phyloP scores from a whole-genome alignment of 2,888 invertebrate species.

The Melitaea athalia region DNA sequence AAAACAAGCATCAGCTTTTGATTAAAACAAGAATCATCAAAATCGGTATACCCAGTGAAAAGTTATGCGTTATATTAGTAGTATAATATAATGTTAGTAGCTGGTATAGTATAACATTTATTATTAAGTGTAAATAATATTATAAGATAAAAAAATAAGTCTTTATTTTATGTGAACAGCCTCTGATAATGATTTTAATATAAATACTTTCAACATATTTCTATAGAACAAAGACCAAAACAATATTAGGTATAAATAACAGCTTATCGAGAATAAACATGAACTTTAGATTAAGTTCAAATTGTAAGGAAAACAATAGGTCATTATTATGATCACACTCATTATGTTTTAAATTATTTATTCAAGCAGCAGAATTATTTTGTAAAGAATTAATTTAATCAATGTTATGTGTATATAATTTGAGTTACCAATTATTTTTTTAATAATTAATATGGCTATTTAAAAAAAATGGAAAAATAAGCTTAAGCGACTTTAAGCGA shows the following conservation, averaged over 20 bases:
- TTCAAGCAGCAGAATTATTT: background rate
- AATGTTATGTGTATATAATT: background rate
- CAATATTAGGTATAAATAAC: conserved; percentile 12
- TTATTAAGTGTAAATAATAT: background rate
- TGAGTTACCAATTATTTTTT: background rate
- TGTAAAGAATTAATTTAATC: too few species aligned
- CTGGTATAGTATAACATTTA: too few species aligned
- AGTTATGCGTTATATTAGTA: too few species aligned
- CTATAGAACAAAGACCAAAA: conserved; percentile 2
- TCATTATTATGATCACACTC: background rate
- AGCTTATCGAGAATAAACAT: conserved; percentile 17
- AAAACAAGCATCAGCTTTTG: too few species aligned
- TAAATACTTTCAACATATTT: background rate
- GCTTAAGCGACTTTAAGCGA: too few species aligned
- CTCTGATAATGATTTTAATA: background rate
- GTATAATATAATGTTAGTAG: too few species aligned
- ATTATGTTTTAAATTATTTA: background rate
- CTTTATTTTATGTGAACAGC: background rate
- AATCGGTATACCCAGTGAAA: too few species aligned
- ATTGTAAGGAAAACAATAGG: conserved; percentile 16
- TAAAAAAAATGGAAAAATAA: too few species aligned
- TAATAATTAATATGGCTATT: too few species aligned
- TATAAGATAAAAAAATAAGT: too few species aligned
- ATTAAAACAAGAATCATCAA: too few species aligned
- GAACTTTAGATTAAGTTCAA: conserved; percentile 25